These are phyloP conservation scores for Pogona vitticeps DNA, from an alignment of 2,113 vertebrate species.

Conservation along the genomic window DNA sequence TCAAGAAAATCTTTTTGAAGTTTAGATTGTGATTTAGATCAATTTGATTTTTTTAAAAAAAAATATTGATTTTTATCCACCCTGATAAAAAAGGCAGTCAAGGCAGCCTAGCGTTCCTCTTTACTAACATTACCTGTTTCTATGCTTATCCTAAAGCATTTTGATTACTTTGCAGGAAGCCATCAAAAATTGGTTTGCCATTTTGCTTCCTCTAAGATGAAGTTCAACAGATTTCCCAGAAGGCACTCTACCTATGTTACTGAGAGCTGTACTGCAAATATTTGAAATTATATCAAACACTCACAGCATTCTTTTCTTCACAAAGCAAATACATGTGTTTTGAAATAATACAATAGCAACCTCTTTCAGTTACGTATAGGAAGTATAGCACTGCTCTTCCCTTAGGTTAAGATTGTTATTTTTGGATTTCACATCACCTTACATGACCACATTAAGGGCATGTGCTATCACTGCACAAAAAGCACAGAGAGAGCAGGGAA, in stretches of 20 bases:
- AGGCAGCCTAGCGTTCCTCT: neutral
- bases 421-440: neutral
- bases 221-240: neutral
- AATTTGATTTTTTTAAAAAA: too few relatives aligned
- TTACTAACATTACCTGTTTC: neutral
- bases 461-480: slow-evolving; percentile 66
- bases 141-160: neutral
- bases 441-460: slow-evolving; percentile 60
- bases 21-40: too few relatives aligned
- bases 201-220: neutral
- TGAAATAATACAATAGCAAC: neutral
- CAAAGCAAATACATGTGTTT: neutral
- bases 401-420: neutral
- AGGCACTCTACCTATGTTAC: neutral
- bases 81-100: neutral
- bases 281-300: neutral
- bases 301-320: neutral
- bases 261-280: neutral
- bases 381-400: neutral
- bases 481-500: slow-evolving; percentile 71
- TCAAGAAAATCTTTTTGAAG: too few relatives aligned
- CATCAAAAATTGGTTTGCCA: neutral
- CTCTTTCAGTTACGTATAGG: neutral
- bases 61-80: too few relatives aligned
- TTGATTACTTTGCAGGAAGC: neutral